Evolutionary conservation across 2,888 invertebrate species (phyloP).

Genomic region (Augochlorella aurata): DNA sequence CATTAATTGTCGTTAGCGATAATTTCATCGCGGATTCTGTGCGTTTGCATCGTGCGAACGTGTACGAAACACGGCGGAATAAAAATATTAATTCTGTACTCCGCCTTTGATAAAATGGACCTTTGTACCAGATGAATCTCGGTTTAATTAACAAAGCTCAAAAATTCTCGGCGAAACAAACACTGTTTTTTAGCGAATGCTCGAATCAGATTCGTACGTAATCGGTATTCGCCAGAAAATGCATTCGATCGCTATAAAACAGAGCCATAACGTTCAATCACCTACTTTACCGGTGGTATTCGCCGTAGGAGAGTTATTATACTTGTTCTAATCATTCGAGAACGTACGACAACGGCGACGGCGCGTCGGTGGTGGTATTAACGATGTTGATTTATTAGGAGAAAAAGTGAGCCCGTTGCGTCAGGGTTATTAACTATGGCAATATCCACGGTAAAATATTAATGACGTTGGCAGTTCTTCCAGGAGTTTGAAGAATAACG

Average conservation of each 20-base stretch:
- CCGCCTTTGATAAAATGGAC: neutral
- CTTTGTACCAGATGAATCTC: neutral
- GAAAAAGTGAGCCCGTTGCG: conserved; percentile 57
- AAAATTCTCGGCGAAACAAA: neutral
- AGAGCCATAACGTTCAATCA: neutral
- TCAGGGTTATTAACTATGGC: conserved; percentile 66
- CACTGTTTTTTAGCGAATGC: neutral
- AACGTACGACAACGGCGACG: conserved; percentile 29
- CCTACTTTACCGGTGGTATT: neutral
- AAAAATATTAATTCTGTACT: neutral
- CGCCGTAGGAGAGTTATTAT: conserved; percentile 28
- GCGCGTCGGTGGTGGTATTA: conserved; percentile 50
- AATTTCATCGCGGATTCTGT: neutral
- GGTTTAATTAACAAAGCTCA: neutral
- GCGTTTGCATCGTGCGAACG: neutral
- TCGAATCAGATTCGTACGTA: neutral
- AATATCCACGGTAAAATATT: conserved; percentile 64
- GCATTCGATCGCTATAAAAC: neutral
- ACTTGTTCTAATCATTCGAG: conserved; percentile 27
- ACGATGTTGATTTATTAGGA: conserved; percentile 64
- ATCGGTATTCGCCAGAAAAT: neutral
- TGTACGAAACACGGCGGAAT: neutral
- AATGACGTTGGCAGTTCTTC: conserved; percentile 64
- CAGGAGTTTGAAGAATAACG: conserved; percentile 46
- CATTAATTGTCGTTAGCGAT: conserved; percentile 5